Evolutionary conservation across 2,797 vertebrate genomes (phyloP).

Genomic region (Lateolabrax maculatus): DNA sequence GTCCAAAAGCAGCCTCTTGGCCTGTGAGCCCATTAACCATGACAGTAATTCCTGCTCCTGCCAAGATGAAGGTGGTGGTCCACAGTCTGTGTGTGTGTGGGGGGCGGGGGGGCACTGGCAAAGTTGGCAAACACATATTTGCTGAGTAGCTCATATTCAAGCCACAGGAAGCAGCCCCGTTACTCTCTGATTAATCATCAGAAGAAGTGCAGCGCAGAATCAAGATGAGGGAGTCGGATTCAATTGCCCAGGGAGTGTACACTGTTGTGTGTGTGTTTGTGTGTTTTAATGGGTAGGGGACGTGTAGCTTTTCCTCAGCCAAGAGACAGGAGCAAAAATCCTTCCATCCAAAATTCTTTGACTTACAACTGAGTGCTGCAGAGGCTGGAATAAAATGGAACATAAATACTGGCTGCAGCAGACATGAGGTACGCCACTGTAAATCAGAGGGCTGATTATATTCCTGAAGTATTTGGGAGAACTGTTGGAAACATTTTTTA

Average conservation of each 20-base stretch:
- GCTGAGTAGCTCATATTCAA: constrained; percentile 38
- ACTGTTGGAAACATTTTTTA: constrained; percentile 1
- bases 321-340: not conserved
- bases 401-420: constrained; percentile 18
- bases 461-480: not conserved
- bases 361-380: constrained; percentile 3
- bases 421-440: constrained; percentile 11
- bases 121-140: constrained; percentile 22
- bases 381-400: constrained; percentile 24
- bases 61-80: constrained; percentile 3
- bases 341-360: constrained; percentile 1
- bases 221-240: constrained; percentile 8
- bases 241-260: not conserved
- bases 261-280: not conserved
- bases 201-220: constrained; percentile 9
- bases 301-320: not conserved
- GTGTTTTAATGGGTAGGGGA: not conserved
- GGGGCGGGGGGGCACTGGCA: not conserved
- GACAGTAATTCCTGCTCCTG: constrained; percentile 37
- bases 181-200: constrained; percentile 30
- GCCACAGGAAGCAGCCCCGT: constrained; percentile 5
- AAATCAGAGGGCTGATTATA: constrained; percentile 17
- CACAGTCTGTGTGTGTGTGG: not conserved
- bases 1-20: constrained; percentile 36
- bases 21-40: constrained; percentile 36